phyloP scores from a whole-genome alignment of 2,113 vertebrate species.

The Pseudonaja textilis region DNA sequence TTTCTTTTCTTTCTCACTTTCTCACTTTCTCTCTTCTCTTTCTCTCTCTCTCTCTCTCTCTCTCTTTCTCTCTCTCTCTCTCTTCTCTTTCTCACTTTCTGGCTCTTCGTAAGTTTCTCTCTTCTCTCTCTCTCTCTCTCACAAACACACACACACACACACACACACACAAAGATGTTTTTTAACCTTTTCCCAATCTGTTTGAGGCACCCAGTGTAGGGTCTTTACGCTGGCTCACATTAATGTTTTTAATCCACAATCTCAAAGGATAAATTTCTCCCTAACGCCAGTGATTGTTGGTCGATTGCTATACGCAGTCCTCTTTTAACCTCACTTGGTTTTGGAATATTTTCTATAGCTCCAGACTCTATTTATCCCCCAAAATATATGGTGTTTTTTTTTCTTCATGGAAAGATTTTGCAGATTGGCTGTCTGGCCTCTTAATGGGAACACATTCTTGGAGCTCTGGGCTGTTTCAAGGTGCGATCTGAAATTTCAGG shows the following conservation, averaged over 20 bases:
- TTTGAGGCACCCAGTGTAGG: background rate
- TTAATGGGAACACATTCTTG: constrained; percentile 12
- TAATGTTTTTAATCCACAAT: background rate
- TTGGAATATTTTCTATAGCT: background rate
- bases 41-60: no score
- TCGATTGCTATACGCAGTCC: background rate
- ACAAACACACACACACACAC: no score
- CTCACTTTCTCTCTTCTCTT: no score
- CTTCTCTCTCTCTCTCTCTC: no score
- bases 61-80: no score
- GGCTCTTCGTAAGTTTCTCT: no score
- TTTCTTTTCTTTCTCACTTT: no score
- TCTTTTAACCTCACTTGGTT: background rate
- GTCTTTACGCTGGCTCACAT: background rate
- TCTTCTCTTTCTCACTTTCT: no score
- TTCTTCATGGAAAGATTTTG: constrained; percentile 9
- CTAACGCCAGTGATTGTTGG: background rate
- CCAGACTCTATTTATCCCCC: background rate
- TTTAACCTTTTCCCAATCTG: background rate
- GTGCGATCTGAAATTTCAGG: background rate
- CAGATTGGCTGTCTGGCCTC: background rate
- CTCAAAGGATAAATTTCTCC: background rate
- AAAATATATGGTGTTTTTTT: no score
- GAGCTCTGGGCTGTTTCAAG: background rate
- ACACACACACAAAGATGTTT: background rate